Evolutionary conservation across 2,888 invertebrate species (phyloP), one percentile per base, ranked within the genome.

Genomic region (Caenorhabditis sp.): DNA sequence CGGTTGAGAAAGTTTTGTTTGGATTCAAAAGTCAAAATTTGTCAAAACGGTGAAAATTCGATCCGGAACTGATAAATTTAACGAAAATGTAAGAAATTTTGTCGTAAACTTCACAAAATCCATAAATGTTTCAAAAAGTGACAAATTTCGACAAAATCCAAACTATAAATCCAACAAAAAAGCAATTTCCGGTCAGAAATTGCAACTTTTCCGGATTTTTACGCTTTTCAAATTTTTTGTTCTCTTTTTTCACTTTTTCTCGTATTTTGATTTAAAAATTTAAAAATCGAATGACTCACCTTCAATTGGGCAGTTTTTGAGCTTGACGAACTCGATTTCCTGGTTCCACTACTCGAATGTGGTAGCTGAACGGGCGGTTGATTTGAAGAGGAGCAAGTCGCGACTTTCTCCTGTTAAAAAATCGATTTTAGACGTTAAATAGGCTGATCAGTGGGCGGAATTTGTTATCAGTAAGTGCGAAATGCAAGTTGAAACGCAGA

Each of bases 271-370:
- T 32, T 51, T 13, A 22, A 51, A 35, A 58, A 11, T 11, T 28
- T 13, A 22, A 51, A 35, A 58, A 11, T 11, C 20, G 0, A 20
- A 64, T 44, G 26, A 18, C 32, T 53, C 11, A 76, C 67, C 40
- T 68, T 76, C 24, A 67, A 67, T 58, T 76, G 65, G 0, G 53
- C 67, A 67, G 76, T 80, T 65, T 71, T 79, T 24, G 67, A 79
- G 51, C 70, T 44, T n/a, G 28, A 55, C 37, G 53, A 67, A 62
- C 72, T 72, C 22, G 72, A 26, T 80, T 80, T 80, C 32, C 70
- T 40, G 15, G 47, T 40, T 50, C 62, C 77, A 28, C 60, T 70
- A 61, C 51, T 65, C 35, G 76, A 22, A 37, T 56, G 72, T 56
- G 60, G 72, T 32, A 65, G 51, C 65, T 79, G 78, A n/a, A 28